Evolutionary conservation across 1,140 invertebrate genomes (phyloP).

Genomic region (Drosophila kurseongensis): DNA sequence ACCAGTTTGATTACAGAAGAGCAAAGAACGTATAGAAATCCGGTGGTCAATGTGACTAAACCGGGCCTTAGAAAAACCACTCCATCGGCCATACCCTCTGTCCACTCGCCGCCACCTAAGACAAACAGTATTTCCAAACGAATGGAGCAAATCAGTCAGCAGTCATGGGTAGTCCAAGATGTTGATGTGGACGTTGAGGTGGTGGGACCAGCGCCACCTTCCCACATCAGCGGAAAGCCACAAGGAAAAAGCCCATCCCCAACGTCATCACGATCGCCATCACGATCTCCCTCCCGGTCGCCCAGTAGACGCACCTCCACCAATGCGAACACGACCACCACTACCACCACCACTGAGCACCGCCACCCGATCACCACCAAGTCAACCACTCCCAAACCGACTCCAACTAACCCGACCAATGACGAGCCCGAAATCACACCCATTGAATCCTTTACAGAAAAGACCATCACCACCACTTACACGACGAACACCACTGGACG

Average conservation of each 20-base stretch:
- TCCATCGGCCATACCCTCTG: conserved; percentile 3
- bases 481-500: conserved; percentile 34
- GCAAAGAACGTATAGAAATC: conserved; percentile 49
- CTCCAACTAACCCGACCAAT: conserved; percentile 30
- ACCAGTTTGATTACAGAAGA: conserved; percentile 57
- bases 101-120: conserved; percentile 14
- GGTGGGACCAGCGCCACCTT: conserved; percentile 32
- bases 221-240: conserved; percentile 5
- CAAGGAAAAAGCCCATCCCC: conserved; percentile 9
- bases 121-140: conserved; percentile 34
- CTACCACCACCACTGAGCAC: conserved; percentile 66
- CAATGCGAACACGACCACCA: conserved; percentile 26
- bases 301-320: conserved; percentile 43
- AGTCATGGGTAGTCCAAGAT: conserved; percentile 64
- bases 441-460: conserved; percentile 76
- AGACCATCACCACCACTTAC: conserved; percentile 3
- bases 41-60: conserved; percentile 24
- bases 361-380: conserved; percentile 51
- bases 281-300: conserved; percentile 35
- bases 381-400: conserved; percentile 22
- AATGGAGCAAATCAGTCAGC: conserved; percentile 54
- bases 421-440: conserved; percentile 59
- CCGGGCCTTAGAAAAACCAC: conserved; percentile 10
- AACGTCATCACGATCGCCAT: conserved; percentile 14
- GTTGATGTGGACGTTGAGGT: conserved; percentile 64